phyloP scores from a whole-genome alignment of 2,888 invertebrate genomes.

The Tricholauxania praeusta region DNA sequence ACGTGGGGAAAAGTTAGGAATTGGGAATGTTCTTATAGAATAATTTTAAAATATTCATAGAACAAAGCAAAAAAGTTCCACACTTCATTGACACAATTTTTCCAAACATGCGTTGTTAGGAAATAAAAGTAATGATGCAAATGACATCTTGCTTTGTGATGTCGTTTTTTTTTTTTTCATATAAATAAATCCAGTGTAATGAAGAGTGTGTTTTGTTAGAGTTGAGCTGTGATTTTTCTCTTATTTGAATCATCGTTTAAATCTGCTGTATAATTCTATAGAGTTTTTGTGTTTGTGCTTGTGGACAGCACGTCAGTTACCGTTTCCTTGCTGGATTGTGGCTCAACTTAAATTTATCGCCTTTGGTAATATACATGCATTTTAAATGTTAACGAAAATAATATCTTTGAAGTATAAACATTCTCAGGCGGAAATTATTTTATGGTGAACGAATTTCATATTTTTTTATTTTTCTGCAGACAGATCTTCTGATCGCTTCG shows the following conservation, averaged over 20 bases:
- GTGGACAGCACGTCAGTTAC: conserved; percentile 5
- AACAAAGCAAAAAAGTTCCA: no score
- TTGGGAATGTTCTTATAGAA: no score
- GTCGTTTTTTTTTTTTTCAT: background rate
- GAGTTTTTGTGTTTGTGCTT: conserved; percentile 3
- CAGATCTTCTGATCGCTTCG: no score
- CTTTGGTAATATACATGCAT: conserved; percentile 34
- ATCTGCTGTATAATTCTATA: conserved; percentile 20
- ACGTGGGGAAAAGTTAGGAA: no score
- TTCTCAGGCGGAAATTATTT: no score
- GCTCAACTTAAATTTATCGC: conserved; percentile 14
- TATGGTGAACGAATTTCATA: no score
- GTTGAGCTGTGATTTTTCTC: conserved; percentile 27
- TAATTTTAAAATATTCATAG: no score
- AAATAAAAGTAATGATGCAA: background rate
- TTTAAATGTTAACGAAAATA: background rate
- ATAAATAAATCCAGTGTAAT: no score
- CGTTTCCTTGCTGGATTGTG: conserved; percentile 27
- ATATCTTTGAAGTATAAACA: no score
- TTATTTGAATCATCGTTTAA: conserved; percentile 35
- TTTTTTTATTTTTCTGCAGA: no score
- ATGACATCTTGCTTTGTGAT: background rate
- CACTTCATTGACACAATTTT: no score
- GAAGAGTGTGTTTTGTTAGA: no score
- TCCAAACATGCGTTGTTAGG: background rate